Conservation (phyloP, 2,888 invertebrate species). For the Lasioglossum villosulum region DNA sequence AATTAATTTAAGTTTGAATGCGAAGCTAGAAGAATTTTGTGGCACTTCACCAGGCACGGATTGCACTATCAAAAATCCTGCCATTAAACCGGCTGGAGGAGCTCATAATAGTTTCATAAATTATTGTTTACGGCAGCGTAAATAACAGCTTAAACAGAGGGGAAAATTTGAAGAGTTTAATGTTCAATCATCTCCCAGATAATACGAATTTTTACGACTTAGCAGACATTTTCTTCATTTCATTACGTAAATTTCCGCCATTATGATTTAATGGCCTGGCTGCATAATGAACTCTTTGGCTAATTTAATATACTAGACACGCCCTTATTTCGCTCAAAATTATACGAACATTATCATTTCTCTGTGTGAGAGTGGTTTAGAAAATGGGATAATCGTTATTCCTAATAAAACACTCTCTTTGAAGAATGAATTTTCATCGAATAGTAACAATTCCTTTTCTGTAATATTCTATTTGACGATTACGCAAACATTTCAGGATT, state of each 20-base stretch:
- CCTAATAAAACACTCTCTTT: background rate
- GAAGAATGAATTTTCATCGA: background rate
- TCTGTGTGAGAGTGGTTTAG: background rate
- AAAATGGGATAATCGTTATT: background rate
- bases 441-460: background rate
- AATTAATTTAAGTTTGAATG: background rate
- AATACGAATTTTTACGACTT: constrained; percentile 20
- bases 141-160: background rate
- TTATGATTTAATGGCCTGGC: constrained; percentile 21
- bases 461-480: background rate
- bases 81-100: background rate
- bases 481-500: background rate
- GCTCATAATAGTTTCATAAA: constrained; percentile 3
- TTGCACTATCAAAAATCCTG: background rate
- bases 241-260: constrained; percentile 4
- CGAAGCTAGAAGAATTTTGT: background rate
- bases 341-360: constrained; percentile 5
- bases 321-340: constrained; percentile 14
- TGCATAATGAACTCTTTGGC: constrained; percentile 36
- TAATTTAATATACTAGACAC: constrained; percentile 2
- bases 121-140: constrained; percentile 6
- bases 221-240: constrained; percentile 5
- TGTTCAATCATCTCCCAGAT: background rate
- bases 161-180: background rate
- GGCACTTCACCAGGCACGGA: background rate